Base-by-base conservation (phyloP, 1,140 invertebrate species). In the Trichogramma pretiosum region DNA sequence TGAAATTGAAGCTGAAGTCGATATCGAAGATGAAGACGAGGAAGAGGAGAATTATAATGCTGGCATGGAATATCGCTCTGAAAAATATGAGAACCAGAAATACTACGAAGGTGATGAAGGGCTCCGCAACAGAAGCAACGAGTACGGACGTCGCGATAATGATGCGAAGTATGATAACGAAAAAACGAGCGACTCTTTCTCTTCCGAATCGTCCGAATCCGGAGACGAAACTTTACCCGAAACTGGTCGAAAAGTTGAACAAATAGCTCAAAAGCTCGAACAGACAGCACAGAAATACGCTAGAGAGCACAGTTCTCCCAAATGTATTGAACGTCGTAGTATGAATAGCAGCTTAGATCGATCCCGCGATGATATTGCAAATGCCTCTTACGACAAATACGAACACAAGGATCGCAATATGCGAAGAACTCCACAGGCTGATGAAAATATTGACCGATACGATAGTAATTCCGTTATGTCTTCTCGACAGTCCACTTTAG, bases 261-360 rank as follows among this genome's bases (percentile, higher is more conserved):
- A 73, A 16, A 72, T 73, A 13, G 61, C 70, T 0, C 70, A 73
- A 44, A 72, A 73, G 44, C 45, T 73, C 8, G 70, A 73, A 46
- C 70, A 73, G 48, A 73, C 70, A 0, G 70, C 70, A 1, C 70
- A 73, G 34, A 73, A 73, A 36, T 71, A 73, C 32, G 70, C 68
- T 0, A 50, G 68, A 1, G 68, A 71, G 32, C 66, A 70, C 28
- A 71, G 68, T 37, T 68, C 68, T 0, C 62, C 68, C 1, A 72
- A 72, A 41, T 70, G 65, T 34, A 55, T 63, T 0, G 68, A 72
- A 5, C 48, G 64, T 5, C 56, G 60, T 8, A 48, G 53, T 1
- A 55, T 56, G 19, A 65, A 72, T 0, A 48, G 10, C 21, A 50
- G 18, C 38, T 39, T 36, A 47, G 56, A 47, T 1, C 33, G 38